Evolutionary conservation across 2,113 vertebrate genomes (phyloP), one percentile per base, ranked within the genome.

Genomic region (Eptesicus fuscus): DNA sequence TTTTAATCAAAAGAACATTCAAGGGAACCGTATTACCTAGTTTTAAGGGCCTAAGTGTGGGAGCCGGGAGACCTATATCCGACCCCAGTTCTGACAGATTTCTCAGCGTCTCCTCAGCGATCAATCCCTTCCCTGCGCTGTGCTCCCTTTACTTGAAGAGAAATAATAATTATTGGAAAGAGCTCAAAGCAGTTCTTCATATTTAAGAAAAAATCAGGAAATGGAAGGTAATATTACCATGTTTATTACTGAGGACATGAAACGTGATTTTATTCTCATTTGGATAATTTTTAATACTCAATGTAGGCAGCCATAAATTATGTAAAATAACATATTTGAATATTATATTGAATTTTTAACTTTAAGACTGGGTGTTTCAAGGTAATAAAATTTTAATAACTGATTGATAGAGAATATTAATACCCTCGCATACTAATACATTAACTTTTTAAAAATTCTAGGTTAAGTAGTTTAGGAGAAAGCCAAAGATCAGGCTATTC

Each of bases 241-340:
- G 49, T 69, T 89, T 93, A 78, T 74, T 91, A 88, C 10, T 47
- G 20, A 94, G 25, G 16, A 59, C 78, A 40, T 77, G 85, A 95
- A 40, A 86, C 67, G 44, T 56, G 7, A 86, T 69, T 89, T 82
- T 88, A 84, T 95, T 94, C 23, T 74, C 47, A 79, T 91, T 95
- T 65, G 28, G 59, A 44, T 51, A 70, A 82, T 9, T 69, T 91
- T 91, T 82, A 89, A 93, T 53, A 70, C 5, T 30, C 91, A 82
- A 82, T 40, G 9, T 1, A 56, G 20, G 12, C 5, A 77, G n/a
- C 90, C 90, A 80, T 79, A 94, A 77, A 73, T 86, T 49, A 78
- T 18, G 73, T 87, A 84, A 84, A 94, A 80, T 51, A 61, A 4
- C 5, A 51, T 70, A 88, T 87, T n/a, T 84, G 47, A 92, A 51